phyloP scores from a whole-genome alignment of 2,797 vertebrate species.

The Hafferia zeledoni region DNA sequence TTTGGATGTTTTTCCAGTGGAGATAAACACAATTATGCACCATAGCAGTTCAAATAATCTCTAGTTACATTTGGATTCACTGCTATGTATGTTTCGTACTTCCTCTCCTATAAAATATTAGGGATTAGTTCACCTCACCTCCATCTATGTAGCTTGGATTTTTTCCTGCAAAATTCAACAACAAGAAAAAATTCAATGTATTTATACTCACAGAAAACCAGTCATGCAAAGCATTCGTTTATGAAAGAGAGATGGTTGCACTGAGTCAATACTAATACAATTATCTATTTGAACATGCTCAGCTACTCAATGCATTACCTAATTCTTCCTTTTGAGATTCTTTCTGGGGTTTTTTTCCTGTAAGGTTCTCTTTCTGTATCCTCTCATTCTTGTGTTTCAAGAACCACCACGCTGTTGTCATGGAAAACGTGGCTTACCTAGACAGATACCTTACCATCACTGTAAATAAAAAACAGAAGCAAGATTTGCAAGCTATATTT shows the following conservation, averaged over 20 bases:
- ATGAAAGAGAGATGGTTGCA: constrained; percentile 41
- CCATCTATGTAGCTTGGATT: background rate
- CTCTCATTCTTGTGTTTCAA: constrained; percentile 32
- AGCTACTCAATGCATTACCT: background rate
- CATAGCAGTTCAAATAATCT: background rate
- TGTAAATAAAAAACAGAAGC: constrained; percentile 32
- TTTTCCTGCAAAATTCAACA: constrained; percentile 22
- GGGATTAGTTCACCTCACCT: constrained; percentile 2
- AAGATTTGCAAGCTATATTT: constrained; percentile 11
- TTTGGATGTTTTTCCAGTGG: background rate
- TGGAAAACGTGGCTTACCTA: constrained; percentile 62
- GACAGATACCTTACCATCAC: constrained; percentile 11
- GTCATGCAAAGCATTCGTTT: constrained; percentile 28
- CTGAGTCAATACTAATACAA: constrained; percentile 45
- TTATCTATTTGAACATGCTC: constrained; percentile 46
- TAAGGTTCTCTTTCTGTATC: constrained; percentile 8
- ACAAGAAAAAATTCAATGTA: background rate
- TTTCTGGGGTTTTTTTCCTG: background rate
- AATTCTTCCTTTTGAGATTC: background rate
- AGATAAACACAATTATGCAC: background rate
- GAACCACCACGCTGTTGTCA: constrained; percentile 65
- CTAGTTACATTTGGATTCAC: background rate
- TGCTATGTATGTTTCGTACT: background rate
- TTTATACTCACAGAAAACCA: constrained; percentile 45
- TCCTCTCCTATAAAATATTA: background rate